phyloP scores from a whole-genome alignment of 2,113 vertebrate species.

The Perognathus longimembris region DNA sequence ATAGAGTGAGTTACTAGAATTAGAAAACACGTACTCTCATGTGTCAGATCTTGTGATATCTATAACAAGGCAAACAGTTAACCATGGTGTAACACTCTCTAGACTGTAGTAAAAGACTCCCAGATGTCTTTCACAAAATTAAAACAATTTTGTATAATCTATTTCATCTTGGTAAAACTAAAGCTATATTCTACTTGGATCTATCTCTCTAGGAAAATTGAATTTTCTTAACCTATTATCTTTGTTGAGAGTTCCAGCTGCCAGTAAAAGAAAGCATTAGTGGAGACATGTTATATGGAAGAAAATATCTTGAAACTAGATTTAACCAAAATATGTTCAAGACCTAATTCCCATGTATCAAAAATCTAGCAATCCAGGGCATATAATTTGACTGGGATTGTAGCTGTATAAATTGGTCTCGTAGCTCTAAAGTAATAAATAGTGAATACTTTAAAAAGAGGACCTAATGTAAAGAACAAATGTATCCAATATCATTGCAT shows the following conservation, averaged over 20 bases:
- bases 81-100: constrained; percentile 54
- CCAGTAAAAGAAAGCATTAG: constrained; percentile 37
- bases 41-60: constrained; percentile 21
- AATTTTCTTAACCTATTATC: constrained; percentile 57
- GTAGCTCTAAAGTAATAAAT: constrained; percentile 23
- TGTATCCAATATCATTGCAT: not conserved
- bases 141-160: constrained; percentile 61
- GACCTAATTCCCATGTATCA: not conserved
- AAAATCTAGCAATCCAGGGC: not conserved
- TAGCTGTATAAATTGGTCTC: not conserved
- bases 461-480: not conserved
- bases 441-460: not conserved
- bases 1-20: constrained; percentile 4
- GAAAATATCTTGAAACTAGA: constrained; percentile 44
- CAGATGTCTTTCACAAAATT: constrained; percentile 61
- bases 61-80: constrained; percentile 56
- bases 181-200: constrained; percentile 53
- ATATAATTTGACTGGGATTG: not conserved
- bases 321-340: constrained; percentile 48
- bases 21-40: constrained; percentile 30
- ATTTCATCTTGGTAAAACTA: constrained; percentile 63
- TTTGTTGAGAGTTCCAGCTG: constrained; percentile 31
- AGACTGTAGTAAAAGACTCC: constrained; percentile 58
- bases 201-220: constrained; percentile 51
- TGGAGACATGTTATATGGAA: constrained; percentile 31